Evolutionary conservation across 2,888 invertebrate species (phyloP).

Genomic region (Ochlodes sylvanus): DNA sequence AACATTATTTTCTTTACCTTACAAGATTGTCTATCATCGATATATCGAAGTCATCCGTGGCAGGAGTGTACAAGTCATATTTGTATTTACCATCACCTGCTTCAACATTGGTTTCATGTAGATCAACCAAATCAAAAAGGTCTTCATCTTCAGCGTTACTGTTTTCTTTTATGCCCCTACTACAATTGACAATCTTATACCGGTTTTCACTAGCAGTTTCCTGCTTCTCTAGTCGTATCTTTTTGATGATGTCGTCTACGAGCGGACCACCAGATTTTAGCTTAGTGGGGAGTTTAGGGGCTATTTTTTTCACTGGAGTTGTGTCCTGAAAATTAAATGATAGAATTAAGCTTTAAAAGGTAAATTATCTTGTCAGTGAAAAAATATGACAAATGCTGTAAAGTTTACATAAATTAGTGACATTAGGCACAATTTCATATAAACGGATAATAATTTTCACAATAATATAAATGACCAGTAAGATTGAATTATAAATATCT

Average conservation of each 20-base stretch:
- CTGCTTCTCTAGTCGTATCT: constrained; percentile 71
- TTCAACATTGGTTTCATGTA: constrained; percentile 58
- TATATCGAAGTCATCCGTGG: constrained; percentile 71
- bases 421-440: too few species aligned
- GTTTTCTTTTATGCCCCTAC: constrained; percentile 64
- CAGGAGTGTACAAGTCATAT: constrained; percentile 74
- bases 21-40: constrained; percentile 74
- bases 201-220: constrained; percentile 63
- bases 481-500: too few species aligned
- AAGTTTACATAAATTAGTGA: too few species aligned
- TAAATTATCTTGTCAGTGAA: too few species aligned
- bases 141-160: constrained; percentile 47
- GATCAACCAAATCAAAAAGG: constrained; percentile 66
- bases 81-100: constrained; percentile 63
- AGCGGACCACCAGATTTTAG: constrained; percentile 58
- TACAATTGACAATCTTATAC: constrained; percentile 74
- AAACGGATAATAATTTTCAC: too few species aligned
- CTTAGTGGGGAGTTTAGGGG: constrained; percentile 62
- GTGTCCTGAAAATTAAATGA: constrained; percentile 61
- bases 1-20: constrained; percentile 53
- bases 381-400: too few species aligned
- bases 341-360: not conserved
- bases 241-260: constrained; percentile 68
- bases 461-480: too few species aligned
- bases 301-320: constrained; percentile 60